These are phyloP conservation scores for Lasioglossum malachurum DNA, from an alignment of 2,888 invertebrate species.

Conservation along the genomic window DNA sequence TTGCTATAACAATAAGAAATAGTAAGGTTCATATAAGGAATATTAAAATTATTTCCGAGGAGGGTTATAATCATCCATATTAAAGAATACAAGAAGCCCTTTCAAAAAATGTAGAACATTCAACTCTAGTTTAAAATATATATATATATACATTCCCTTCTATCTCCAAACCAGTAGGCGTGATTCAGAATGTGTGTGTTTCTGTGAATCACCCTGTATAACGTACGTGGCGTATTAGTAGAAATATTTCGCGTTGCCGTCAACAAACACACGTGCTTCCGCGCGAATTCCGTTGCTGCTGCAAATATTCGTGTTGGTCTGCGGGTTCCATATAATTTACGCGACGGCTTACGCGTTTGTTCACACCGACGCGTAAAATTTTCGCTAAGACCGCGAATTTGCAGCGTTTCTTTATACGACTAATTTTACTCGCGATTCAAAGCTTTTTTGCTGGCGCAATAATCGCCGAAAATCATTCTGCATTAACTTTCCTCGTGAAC, in stretches of 20 bases:
- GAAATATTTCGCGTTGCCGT: conserved; percentile 20
- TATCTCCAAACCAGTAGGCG: background rate
- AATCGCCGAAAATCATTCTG: background rate
- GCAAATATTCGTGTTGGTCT: background rate
- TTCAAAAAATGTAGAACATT: background rate
- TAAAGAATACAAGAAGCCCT: background rate
- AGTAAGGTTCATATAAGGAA: background rate
- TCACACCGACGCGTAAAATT: conserved; percentile 6
- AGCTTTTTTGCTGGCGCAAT: background rate
- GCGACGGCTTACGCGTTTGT: conserved; percentile 6
- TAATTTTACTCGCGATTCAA: background rate
- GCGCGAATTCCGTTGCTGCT: background rate
- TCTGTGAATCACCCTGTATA: background rate
- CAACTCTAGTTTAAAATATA: background rate
- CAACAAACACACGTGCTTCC: conserved; percentile 5
- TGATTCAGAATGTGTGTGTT: background rate
- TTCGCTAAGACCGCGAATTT: conserved; percentile 6
- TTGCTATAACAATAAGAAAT: background rate
- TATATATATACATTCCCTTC: too few species aligned
- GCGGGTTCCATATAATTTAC: conserved; percentile 2
- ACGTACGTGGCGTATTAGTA: background rate
- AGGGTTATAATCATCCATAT: background rate
- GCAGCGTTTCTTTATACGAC: background rate
- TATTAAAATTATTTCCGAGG: background rate
- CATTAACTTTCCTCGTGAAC: background rate